Percentiles rank a stretch among this genome's conserved stretches.
Evolutionary conservation across 2,888 invertebrate genomes (phyloP).

Genomic region (Villa cingulata): DNA sequence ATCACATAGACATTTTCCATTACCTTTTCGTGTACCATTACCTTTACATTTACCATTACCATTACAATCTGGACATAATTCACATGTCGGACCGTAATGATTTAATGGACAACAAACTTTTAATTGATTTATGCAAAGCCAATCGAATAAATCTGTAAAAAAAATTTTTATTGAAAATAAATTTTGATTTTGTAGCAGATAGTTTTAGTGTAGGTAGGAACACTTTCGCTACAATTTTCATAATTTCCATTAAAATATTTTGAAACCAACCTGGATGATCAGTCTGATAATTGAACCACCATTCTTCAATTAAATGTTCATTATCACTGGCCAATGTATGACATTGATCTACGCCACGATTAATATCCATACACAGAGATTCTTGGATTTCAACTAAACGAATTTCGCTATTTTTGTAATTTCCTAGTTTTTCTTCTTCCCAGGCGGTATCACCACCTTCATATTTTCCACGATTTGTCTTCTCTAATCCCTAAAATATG

Average conservation of each 20-base stretch:
- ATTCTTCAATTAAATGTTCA: slow-evolving; percentile 70
- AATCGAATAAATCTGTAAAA: slow-evolving; percentile 46
- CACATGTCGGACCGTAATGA: slow-evolving; percentile 72
- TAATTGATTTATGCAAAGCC: slow-evolving; percentile 65
- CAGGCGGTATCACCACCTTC: slow-evolving; percentile 89
- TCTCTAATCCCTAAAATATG: slow-evolving; percentile 49
- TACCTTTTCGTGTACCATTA: slow-evolving; percentile 83
- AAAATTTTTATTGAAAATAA: not conserved
- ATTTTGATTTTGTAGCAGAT: not conserved
- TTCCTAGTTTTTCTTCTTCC: slow-evolving; percentile 76
- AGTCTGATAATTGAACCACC: slow-evolving; percentile 66
- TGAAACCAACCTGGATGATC: slow-evolving; percentile 22
- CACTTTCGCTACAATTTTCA: too few species aligned
- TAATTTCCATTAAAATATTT: too few species aligned
- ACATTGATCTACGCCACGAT: slow-evolving; percentile 63
- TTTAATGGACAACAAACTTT: slow-evolving; percentile 72
- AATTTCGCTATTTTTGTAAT: slow-evolving; percentile 77
- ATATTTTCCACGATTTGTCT: slow-evolving; percentile 74
- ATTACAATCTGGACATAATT: slow-evolving; percentile 74
- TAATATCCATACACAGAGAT: slow-evolving; percentile 61
- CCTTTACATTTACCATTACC: slow-evolving; percentile 58
- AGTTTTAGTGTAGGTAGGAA: too few species aligned
- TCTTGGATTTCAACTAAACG: slow-evolving; percentile 86
- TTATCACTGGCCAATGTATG: slow-evolving; percentile 70
- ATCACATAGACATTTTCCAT: slow-evolving; percentile 79